phyloP scores from a whole-genome alignment of 2,797 vertebrate genomes.

The Lagodon rhomboides region DNA sequence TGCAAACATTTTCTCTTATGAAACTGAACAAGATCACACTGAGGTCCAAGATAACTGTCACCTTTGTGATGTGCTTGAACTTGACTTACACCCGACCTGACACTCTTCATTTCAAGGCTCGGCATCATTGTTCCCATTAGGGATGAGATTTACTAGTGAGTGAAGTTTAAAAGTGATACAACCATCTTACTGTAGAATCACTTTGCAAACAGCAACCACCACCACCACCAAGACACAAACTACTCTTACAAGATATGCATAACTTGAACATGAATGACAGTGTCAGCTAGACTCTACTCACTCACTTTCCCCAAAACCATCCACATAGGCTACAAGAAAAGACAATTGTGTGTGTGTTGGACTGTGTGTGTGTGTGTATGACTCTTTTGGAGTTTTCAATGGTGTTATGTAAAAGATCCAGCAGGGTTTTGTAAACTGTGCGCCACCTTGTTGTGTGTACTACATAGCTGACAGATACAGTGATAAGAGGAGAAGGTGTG shows the following conservation, averaged over 20 bases:
- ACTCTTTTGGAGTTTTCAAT: slow-evolving; percentile 34
- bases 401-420: slow-evolving; percentile 66
- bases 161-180: neutral
- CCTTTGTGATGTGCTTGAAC: neutral
- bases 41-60: neutral
- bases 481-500: slow-evolving; percentile 41
- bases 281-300: slow-evolving; percentile 21
- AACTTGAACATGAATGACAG: slow-evolving; percentile 24
- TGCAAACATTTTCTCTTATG: neutral
- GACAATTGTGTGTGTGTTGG: neutral
- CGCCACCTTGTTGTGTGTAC: slow-evolving; percentile 45
- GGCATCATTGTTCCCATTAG: neutral
- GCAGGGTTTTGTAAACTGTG: slow-evolving; percentile 49
- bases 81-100: neutral
- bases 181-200: neutral
- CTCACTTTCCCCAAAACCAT: slow-evolving; percentile 4
- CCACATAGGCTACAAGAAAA: slow-evolving; percentile 16
- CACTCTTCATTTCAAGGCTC: neutral
- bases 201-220: neutral
- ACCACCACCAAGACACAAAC: slow-evolving; percentile 2
- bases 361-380: slow-evolving; percentile 18
- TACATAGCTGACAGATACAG: slow-evolving; percentile 53
- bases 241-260: slow-evolving; percentile 15
- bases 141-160: neutral
- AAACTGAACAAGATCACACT: neutral